Evolutionary conservation across 2,888 invertebrate genomes (phyloP), one percentile per base, ranked within the genome.

Genomic region (Phalera bucephala): DNA sequence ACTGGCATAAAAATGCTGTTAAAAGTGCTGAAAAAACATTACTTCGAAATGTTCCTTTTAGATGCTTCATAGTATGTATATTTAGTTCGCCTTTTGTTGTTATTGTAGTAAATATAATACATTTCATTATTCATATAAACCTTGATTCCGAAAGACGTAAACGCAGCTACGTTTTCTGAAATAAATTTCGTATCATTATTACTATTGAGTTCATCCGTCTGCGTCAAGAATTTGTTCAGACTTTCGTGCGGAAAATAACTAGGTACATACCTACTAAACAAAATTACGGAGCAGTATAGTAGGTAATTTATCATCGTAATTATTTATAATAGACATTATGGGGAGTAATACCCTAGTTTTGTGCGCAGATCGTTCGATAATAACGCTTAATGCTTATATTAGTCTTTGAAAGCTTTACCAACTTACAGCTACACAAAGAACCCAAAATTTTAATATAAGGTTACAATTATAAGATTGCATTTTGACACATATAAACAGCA

Each of bases 291-390:
- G 14, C 14, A 43, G 31, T 30, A 26, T 38, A 28, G 45, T 45
- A 39, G 27, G 45, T 45, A 39, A 54, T 52, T 50, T 52, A 49
- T 49, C 52, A 53, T 43, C 31, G 45, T 42, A 54, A 52, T 50
- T 54, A 54, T 52, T 45, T 54, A 50, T 45, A 43, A 42, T 40
- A 41, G 41, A 35, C 36, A 50, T 36, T 38, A 45, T 23, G n/a
- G 30, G 17, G 12, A 20, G 28, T 37, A 36, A 48, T 42, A 40
- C 37, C 37, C 40, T 34, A 34, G 37, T 14, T 32, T 40, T 38
- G 40, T 28, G 17, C 29, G 36, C 28, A 42, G 39, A 48, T 49
- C 30, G 34, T 29, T 31, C 26, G 41, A 53, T 48, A 44, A 52
- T 8, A 17, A 37, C 22, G 41, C 33, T 34, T 26, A 33, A 39